Conservation (phyloP, 2,113 vertebrate species). For the Anolis carolinensis region DNA sequence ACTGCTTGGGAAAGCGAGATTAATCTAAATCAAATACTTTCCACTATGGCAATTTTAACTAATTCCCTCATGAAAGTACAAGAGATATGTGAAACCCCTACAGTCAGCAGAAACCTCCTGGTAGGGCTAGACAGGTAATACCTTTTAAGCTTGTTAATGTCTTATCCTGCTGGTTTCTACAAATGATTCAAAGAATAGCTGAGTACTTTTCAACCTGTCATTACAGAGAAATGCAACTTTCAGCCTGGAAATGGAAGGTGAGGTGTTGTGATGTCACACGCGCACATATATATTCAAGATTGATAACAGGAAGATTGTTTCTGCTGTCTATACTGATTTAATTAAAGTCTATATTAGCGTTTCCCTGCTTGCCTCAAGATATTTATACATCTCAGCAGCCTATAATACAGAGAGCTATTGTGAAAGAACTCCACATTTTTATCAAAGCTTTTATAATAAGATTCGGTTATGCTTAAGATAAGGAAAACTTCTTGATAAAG, state of each 20-base stretch:
- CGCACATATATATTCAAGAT: slow-evolving; percentile 7
- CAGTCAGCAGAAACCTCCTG: slow-evolving; percentile 69
- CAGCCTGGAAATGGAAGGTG: slow-evolving; percentile 43
- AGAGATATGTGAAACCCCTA: slow-evolving; percentile 70
- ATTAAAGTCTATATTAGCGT: slow-evolving; percentile 41
- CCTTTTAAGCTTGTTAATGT: slow-evolving; percentile 81
- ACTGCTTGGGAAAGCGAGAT: slow-evolving; percentile 74
- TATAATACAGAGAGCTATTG: not conserved
- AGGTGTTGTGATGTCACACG: slow-evolving; percentile 16
- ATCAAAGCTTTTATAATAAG: not conserved
- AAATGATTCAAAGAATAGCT: slow-evolving; percentile 70
- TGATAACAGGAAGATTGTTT: slow-evolving; percentile 28
- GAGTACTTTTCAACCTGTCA: slow-evolving; percentile 64
- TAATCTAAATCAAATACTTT: slow-evolving; percentile 82
- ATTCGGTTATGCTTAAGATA: not conserved
- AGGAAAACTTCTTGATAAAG: not conserved
- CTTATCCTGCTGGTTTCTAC: slow-evolving; percentile 77
- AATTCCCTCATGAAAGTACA: slow-evolving; percentile 77
- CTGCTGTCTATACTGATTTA: slow-evolving; percentile 29
- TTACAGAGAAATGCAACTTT: slow-evolving; percentile 65
- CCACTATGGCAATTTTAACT: slow-evolving; percentile 79
- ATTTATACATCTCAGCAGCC: slow-evolving; percentile 9
- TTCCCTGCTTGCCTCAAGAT: not conserved
- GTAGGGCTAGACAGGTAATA: slow-evolving; percentile 75
- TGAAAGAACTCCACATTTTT: not conserved